A percentile compares a stretch with the other conserved stretches of the same genome.
phyloP scores from a whole-genome alignment of 2,797 vertebrate genomes.

The Myotis pilosus region DNA sequence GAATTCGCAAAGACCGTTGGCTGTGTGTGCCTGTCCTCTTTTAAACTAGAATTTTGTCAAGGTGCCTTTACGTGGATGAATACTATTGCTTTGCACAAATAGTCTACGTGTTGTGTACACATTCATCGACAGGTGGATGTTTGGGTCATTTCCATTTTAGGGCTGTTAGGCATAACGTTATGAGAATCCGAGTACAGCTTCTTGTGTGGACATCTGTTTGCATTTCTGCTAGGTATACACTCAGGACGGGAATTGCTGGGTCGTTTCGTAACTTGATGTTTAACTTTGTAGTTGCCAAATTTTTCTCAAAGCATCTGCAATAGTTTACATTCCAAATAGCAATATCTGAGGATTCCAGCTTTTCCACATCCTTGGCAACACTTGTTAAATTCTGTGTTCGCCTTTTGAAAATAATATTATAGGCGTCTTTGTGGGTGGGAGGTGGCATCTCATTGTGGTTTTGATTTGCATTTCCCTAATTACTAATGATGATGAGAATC shows the following conservation, averaged over 20 bases:
- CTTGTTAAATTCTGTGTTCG: not conserved
- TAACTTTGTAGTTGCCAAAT: not conserved
- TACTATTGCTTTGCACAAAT: not conserved
- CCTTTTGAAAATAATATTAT: not conserved
- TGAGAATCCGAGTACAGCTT: not conserved
- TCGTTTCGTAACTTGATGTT: conserved; percentile 5
- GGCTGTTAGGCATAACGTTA: not conserved
- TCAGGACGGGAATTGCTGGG: not conserved
- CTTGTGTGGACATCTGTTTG: not conserved
- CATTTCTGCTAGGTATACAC: not conserved
- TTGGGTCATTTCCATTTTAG: not conserved
- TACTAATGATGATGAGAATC: not conserved
- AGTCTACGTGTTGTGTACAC: not conserved
- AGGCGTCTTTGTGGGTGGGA: not conserved
- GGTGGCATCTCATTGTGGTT: not conserved
- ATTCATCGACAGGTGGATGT: not conserved
- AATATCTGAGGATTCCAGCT: not conserved
- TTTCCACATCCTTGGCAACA: not conserved
- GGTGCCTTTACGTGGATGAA: not conserved
- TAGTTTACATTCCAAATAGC: conserved; percentile 6
- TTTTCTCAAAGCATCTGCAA: not conserved
- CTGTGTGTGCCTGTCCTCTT: not conserved
- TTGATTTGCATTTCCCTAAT: not conserved
- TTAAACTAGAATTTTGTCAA: not conserved
- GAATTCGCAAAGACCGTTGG: not conserved